A percentile compares a stretch with the other conserved stretches of the same genome.
These are phyloP conservation scores for Rutpela maculata DNA, from an alignment of 2,888 invertebrate genomes.

Conservation along the genomic window DNA sequence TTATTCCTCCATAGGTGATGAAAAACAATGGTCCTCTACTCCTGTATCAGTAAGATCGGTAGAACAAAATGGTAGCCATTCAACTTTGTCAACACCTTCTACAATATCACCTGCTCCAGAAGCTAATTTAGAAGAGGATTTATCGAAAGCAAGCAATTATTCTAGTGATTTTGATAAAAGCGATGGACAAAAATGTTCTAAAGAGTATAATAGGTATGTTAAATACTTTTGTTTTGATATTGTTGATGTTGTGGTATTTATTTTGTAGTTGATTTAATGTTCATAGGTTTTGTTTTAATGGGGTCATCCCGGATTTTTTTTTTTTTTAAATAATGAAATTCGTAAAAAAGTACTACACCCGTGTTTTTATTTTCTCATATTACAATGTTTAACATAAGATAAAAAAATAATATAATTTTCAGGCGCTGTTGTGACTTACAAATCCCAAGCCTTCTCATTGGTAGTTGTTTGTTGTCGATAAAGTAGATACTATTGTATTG, in stretches of 20 bases:
- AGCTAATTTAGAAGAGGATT: conserved; percentile 67
- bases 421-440: too few species aligned
- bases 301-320: too few species aligned
- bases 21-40: conserved; percentile 69
- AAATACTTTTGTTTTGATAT: neutral
- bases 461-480: too few species aligned
- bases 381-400: too few species aligned
- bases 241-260: neutral
- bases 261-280: neutral
- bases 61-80: conserved; percentile 68
- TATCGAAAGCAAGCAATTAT: conserved; percentile 58
- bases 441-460: too few species aligned
- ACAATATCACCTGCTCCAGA: conserved; percentile 77
- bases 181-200: conserved; percentile 62
- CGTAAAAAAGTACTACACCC: too few species aligned
- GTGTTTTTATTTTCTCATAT: too few species aligned
- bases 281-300: neutral
- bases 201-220: conserved; percentile 54
- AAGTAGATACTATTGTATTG: too few species aligned
- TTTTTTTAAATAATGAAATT: too few species aligned
- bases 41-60: conserved; percentile 62
- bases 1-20: conserved; percentile 63
- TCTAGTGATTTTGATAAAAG: conserved; percentile 65
- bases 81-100: conserved; percentile 76
- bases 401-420: too few species aligned